Base-by-base conservation (phyloP, 2,797 vertebrate species). In the Malacoraja senta region DNA sequence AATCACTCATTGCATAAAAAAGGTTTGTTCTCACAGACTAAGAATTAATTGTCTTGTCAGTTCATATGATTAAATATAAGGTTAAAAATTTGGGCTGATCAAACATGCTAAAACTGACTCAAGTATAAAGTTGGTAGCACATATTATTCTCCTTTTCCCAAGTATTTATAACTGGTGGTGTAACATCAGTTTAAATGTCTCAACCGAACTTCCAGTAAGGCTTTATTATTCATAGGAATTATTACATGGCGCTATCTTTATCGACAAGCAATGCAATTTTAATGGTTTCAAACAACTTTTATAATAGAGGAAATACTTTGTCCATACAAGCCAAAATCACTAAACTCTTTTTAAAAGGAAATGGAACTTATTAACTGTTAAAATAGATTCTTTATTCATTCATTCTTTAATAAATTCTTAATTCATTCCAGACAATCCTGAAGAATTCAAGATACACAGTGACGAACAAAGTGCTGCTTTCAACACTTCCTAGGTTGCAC, bases 211-310 rank as follows among this genome's bases (percentile, higher is more conserved):
- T 92, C 38, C 32, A 92, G 71, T 74, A 74, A 92, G 76, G 90
- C 44, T 92, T 29, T 53, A 76, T 44, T 76, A 92, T 92, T 92
- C 68, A 76, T 15, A 44, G 44, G 72, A 76, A 92, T 76, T 35
- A 91, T 91, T 44, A 58, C 44, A 58, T 76, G 26, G 72, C 61
- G 8, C 90, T 76, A 92, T 53, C 71, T 76, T 92, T 74, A 92
- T 74, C 76, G 90, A 74, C 12, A 21, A 74, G 24, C 84, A 88
- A 86, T 88, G 26, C 90, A 92, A 91, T 92, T 76, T 76, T 92
- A 92, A 92, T 92, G 90, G 68, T 76, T 92, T 92, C 72, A 92
- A 35, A 74, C 71, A 92, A 92, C 71, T 72, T 91, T 9, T 38
- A 71, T 44, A 92, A 92, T 76, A 53, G 76, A 58, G 72, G 90